Base-by-base conservation (phyloP, 2,797 vertebrate genomes). In the Myotis findleyi region DNA sequence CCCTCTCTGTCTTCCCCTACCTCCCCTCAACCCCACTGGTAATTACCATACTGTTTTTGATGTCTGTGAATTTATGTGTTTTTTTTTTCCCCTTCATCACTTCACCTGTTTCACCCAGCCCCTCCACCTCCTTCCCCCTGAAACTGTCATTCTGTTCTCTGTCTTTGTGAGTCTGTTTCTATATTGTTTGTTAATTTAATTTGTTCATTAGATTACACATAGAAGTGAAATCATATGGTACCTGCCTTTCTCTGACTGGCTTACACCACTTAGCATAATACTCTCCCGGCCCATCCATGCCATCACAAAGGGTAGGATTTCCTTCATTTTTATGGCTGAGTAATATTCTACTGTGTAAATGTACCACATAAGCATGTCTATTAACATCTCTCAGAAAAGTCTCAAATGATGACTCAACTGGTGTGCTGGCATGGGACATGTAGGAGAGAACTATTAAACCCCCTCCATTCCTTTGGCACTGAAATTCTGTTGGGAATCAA, bases 401-500 rank as follows among this genome's bases (percentile, higher is more conserved):
- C 20, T 77, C 55, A 55, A 55, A 53, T 59, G 53, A 80, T 69
- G 53, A 87, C 41, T 71, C 38, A 51, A 71, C 23, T 62, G 6
- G 36, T 72, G 20, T 30, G 66, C 49, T 53, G 16, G 86, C 12
- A 6, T 6, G 57, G 30, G 71, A 8, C 38, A 64, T 0, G 11
- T 0, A 66, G 71, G n/a, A 72, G 33, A 80, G 21, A 89, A 68
- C 17, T 57, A 77, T 27, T 33, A 33, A 20, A 44, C 36, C 38
- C 2, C 7, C 2, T 89, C 12, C 3, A 36, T 68, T 86, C 51
- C 72, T 69, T 49, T 87, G 38, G 8, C 27, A 23, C 2, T 71
- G 44, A 84, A 72, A 89, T 84, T 30, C 81, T 71, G 10, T 66
- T 77, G 41, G 86, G 55, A 92, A 91, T 53, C 47, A 95, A 25